These are phyloP conservation scores for Rostratula benghalensis DNA, from an alignment of 2,113 vertebrate species.

Conservation along the genomic window DNA sequence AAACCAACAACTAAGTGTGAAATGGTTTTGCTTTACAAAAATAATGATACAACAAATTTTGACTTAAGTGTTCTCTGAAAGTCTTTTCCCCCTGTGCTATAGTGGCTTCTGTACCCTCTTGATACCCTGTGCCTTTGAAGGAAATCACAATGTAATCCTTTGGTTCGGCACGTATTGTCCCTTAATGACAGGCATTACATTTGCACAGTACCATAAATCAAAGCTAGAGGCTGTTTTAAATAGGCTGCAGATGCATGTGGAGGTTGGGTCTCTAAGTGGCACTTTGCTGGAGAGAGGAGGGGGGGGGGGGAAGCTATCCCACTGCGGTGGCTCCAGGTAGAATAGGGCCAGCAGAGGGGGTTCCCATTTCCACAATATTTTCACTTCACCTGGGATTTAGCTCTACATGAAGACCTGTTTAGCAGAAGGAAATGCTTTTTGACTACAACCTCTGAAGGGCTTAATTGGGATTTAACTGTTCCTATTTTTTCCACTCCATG, in stretches of 20 bases:
- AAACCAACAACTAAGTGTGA: not conserved
- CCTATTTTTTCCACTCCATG: slow-evolving; percentile 24
- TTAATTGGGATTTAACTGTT: slow-evolving; percentile 54
- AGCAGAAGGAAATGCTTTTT: not conserved
- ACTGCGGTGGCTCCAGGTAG: fast-evolving
- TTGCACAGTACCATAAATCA: slow-evolving; percentile 74
- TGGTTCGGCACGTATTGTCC: slow-evolving; percentile 48
- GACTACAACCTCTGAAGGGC: not conserved
- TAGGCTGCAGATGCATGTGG: slow-evolving; percentile 63
- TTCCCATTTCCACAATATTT: not conserved
- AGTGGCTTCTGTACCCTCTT: not conserved
- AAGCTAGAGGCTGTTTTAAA: slow-evolving; percentile 54
- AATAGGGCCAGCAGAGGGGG: not conserved
- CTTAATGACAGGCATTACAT: slow-evolving; percentile 69
- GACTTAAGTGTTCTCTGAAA: not conserved
- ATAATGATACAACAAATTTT: not conserved
- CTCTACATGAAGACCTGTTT: not conserved
- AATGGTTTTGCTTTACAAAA: slow-evolving; percentile 5
- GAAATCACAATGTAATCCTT: slow-evolving; percentile 64
- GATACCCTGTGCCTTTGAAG: slow-evolving; percentile 4
- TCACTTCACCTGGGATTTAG: not conserved
- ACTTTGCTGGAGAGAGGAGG: slow-evolving; percentile 19
- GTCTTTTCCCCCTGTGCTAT: not conserved
- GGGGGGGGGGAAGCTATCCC: not conserved
- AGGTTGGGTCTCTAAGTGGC: slow-evolving; percentile 51